Evolutionary conservation across 2,888 invertebrate genomes (phyloP).

Genomic region (Pyrgus malvae): DNA sequence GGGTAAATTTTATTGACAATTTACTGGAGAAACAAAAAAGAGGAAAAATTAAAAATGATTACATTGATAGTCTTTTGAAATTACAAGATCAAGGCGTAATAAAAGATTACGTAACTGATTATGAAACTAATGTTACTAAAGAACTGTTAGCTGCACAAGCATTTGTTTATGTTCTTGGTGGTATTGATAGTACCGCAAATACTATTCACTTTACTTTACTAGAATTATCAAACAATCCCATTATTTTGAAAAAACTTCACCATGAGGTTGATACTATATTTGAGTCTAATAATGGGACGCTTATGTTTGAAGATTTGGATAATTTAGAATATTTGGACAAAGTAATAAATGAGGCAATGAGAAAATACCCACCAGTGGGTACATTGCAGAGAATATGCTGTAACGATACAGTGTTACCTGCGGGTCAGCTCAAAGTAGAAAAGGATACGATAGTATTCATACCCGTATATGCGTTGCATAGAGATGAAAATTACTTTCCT

Average conservation of each 20-base stretch:
- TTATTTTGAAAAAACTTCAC: conserved; percentile 49
- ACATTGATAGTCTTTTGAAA: conserved; percentile 38
- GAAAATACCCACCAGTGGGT: conserved; percentile 65
- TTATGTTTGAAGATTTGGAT: conserved; percentile 50
- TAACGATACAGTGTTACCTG: conserved; percentile 47
- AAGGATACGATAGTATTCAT: conserved; percentile 39
- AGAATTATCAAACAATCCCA: conserved; percentile 52
- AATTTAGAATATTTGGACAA: conserved; percentile 57
- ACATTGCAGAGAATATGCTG: conserved; percentile 52
- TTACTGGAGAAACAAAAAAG: conserved; percentile 31
- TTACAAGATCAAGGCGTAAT: conserved; percentile 36
- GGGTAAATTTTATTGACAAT: conserved; percentile 36
- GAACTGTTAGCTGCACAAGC: conserved; percentile 63
- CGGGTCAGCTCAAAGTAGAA: conserved; percentile 43
- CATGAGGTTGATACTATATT: conserved; percentile 51
- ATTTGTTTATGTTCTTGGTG: conserved; percentile 67
- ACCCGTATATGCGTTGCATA: conserved; percentile 39
- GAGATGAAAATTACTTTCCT: conserved; percentile 54
- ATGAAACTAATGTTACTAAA: conserved; percentile 41
- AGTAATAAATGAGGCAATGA: conserved; percentile 60
- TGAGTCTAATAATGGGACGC: conserved; percentile 41
- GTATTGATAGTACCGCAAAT: conserved; percentile 62
- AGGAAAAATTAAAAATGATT: conserved; percentile 36
- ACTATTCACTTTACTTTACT: conserved; percentile 52
- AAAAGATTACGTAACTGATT: conserved; percentile 31